Conservation (phyloP, 2,888 invertebrate genomes). For the Salpingus planirostris region DNA sequence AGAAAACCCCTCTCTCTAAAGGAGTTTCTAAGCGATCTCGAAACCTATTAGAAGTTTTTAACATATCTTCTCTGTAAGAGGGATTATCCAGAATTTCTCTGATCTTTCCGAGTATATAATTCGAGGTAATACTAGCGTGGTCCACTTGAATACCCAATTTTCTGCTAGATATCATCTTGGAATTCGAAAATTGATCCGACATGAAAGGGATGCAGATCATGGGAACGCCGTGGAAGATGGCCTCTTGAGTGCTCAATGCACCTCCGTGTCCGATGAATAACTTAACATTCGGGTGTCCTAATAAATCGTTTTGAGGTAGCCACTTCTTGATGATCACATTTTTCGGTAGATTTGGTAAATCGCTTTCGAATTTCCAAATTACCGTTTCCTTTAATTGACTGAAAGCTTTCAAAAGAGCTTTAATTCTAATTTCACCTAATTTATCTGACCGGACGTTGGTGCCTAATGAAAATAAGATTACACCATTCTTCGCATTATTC, state of each 20-base stretch:
- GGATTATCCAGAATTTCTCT: background rate
- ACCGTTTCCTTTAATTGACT: too few species aligned
- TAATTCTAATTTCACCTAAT: too few species aligned
- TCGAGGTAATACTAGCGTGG: conserved; percentile 16
- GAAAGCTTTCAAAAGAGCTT: too few species aligned
- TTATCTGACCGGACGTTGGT: conserved; percentile 3
- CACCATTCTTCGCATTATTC: conserved; percentile 6
- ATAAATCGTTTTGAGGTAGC: conserved; percentile 7
- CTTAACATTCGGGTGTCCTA: conserved; percentile 12
- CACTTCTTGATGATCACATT: too few species aligned
- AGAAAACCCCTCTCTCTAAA: conserved; percentile 14
- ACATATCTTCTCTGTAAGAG: too few species aligned
- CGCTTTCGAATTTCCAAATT: too few species aligned
- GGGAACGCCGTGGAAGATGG: conserved; percentile 16
- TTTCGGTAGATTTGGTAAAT: too few species aligned
- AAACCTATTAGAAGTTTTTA: conserved; percentile 9
- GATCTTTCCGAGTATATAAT: conserved; percentile 9
- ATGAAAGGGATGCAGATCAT: too few species aligned
- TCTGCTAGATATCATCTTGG: too few species aligned
- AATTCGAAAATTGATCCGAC: too few species aligned
- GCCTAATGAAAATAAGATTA: conserved; percentile 5
- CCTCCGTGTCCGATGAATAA: conserved; percentile 20
- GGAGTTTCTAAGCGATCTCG: conserved; percentile 10
- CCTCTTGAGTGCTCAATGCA: conserved; percentile 22
- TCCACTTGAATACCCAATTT: too few species aligned